Evolutionary conservation across 1,140 invertebrate species (phyloP).

Genomic region (Coelopa frigida): DNA sequence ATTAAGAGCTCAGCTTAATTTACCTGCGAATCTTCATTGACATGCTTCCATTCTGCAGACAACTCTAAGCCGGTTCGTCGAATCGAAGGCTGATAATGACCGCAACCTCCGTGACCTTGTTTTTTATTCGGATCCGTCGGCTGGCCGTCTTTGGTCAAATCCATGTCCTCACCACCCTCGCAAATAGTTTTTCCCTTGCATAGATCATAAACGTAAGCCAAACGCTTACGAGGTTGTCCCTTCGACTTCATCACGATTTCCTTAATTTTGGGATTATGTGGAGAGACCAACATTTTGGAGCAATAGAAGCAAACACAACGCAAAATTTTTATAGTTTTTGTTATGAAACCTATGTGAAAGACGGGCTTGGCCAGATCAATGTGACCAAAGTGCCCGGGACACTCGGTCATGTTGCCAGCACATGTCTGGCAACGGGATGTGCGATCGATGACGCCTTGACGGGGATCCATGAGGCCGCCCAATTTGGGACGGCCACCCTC

Average conservation of each 20-base stretch:
- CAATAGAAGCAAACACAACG: conserved; percentile 98
- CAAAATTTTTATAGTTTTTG: conserved; percentile 94
- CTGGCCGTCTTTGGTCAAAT: conserved; percentile 67
- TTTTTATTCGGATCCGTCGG: conserved; percentile 55
- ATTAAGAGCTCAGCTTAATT: not conserved
- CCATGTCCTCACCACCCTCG: conserved; percentile 97
- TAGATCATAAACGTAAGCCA: conserved; percentile 94
- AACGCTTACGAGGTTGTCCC: conserved; percentile 89
- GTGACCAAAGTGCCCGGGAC: conserved; percentile 99
- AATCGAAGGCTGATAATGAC: conserved; percentile 92
- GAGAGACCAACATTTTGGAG: conserved; percentile 88
- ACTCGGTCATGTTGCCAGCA: conserved; percentile 96
- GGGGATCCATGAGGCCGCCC: conserved; percentile 97
- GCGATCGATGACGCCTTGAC: conserved; percentile 95
- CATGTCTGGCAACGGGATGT: conserved; percentile 94
- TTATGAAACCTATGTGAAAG: conserved; percentile 96
- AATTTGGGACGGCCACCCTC: conserved; percentile 96
- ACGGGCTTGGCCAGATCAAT: conserved; percentile 98
- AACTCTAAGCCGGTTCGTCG: conserved; percentile 83
- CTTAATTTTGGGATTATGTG: conserved; percentile 95
- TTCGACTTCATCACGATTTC: conserved; percentile 95
- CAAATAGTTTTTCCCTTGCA: conserved; percentile 98
- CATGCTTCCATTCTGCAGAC: conserved; percentile 94
- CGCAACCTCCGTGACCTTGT: conserved; percentile 89
- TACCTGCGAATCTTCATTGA: conserved; percentile 91